Conservation (phyloP, 2,888 invertebrate species). For the Calliopum simillimum region DNA sequence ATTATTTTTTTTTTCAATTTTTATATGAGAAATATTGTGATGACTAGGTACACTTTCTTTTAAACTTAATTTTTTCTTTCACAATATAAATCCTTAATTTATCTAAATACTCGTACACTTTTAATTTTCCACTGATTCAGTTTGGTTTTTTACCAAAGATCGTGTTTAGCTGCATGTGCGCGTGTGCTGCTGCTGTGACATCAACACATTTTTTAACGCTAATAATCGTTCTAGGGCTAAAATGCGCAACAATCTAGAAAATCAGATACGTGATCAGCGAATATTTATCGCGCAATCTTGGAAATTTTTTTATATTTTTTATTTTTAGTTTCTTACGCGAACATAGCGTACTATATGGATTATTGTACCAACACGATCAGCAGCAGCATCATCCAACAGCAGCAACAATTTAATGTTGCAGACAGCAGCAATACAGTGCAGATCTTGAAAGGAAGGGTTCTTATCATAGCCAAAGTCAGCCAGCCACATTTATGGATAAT, state of each 20-base stretch:
- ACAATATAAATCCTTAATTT: no score
- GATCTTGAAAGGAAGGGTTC: background rate
- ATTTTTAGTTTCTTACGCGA: no score
- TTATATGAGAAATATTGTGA: no score
- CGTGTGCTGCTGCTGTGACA: constrained; percentile 49
- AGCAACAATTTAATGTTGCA: constrained; percentile 1
- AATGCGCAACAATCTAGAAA: constrained; percentile 28
- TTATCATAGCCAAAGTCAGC: constrained; percentile 18
- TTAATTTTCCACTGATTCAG: background rate
- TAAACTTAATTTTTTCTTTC: no score
- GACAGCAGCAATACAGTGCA: no score
- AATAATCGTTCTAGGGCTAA: constrained; percentile 13
- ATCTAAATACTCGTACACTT: background rate
- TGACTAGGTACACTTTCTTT: no score
- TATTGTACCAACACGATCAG: constrained; percentile 11
- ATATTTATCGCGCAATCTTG: constrained; percentile 48
- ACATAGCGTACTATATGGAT: constrained; percentile 1
- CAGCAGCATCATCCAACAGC: background rate
- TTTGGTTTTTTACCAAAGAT: constrained; percentile 25
- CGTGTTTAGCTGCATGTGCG: constrained; percentile 46
- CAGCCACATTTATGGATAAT: constrained; percentile 30
- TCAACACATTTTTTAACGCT: constrained; percentile 44
- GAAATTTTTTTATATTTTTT: background rate
- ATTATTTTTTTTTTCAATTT: no score
- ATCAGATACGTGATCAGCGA: constrained; percentile 51